A percentile compares a stretch with the other conserved stretches of the same genome.
phyloP scores from a whole-genome alignment of 2,797 vertebrate species.

The Alca torda region DNA sequence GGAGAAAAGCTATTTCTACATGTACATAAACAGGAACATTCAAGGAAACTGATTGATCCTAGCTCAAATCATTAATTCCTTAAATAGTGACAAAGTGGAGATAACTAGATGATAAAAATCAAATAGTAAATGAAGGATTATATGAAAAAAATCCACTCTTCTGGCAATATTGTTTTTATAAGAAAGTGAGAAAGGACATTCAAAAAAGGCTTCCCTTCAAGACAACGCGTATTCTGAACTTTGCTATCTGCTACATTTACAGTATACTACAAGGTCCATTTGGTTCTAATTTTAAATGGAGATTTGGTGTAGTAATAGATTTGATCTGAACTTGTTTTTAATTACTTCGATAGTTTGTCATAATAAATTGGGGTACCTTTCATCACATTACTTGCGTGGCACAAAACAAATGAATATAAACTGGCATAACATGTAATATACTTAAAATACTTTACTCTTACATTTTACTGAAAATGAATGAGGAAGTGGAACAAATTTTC shows the following conservation, averaged over 20 bases:
- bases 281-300: constrained; percentile 5
- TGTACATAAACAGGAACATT: neutral
- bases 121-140: neutral
- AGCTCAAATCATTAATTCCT: neutral
- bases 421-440: neutral
- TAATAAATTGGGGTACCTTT: constrained; percentile 24
- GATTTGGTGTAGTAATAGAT: neutral
- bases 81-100: neutral
- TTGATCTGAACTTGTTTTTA: constrained; percentile 23
- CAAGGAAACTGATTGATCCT: neutral
- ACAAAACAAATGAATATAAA: constrained; percentile 24
- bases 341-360: constrained; percentile 30
- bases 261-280: neutral
- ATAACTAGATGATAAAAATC: neutral
- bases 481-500: neutral
- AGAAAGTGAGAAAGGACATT: neutral
- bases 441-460: neutral
- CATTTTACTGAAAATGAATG: neutral
- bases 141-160: neutral
- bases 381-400: neutral
- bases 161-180: neutral
- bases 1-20: neutral
- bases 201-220: neutral
- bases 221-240: neutral
- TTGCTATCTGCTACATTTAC: neutral